Evolutionary conservation across 1,140 invertebrate species (phyloP).

Genomic region (Alviniconcha marisindica): DNA sequence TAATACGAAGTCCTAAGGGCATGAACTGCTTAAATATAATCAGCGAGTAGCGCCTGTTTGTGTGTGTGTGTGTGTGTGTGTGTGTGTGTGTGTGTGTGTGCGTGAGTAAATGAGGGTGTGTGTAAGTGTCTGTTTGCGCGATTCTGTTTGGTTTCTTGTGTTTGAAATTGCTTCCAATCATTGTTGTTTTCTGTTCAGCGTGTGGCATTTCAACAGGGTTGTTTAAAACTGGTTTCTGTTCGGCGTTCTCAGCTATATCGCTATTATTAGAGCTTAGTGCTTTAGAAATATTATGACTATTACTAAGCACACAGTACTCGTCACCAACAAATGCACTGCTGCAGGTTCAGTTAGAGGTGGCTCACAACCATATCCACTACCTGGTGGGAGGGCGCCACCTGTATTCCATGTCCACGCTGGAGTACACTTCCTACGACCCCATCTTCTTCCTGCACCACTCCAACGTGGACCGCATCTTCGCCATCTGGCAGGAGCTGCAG

Average conservation of each 20-base stretch:
- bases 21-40: no score
- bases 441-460: slow-evolving; percentile 55
- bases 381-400: slow-evolving; percentile 50
- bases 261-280: neutral
- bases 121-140: neutral
- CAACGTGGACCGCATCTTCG: slow-evolving; percentile 51
- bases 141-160: neutral
- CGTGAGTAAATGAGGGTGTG: neutral
- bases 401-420: slow-evolving; percentile 53
- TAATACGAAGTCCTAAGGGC: no score
- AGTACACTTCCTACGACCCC: slow-evolving; percentile 54
- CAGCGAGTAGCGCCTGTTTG: no score
- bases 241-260: neutral
- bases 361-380: slow-evolving; percentile 56
- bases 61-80: neutral
- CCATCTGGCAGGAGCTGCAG: slow-evolving; percentile 51
- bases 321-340: no score
- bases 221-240: neutral
- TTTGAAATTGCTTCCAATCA: neutral
- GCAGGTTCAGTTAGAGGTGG: slow-evolving; percentile 53
- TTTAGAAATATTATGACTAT: neutral
- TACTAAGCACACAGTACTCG: no score
- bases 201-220: neutral
- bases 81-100: neutral
- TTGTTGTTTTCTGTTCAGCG: neutral